Base-by-base conservation (phyloP, 2,113 vertebrate species). In the Peucedramus taeniatus region DNA sequence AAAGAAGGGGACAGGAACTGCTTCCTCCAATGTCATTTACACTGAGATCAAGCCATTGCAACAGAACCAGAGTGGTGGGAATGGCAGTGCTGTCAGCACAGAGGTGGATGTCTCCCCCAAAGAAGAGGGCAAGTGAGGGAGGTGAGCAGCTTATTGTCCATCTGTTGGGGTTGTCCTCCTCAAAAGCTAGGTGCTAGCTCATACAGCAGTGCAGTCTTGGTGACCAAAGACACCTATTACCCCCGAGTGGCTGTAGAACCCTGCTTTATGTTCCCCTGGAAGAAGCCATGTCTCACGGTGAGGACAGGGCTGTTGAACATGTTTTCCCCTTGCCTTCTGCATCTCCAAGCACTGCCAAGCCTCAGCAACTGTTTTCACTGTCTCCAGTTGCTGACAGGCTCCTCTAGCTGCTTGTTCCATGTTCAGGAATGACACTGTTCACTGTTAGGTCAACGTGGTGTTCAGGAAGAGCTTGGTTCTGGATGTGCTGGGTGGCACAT, bases 231-330 rank as follows among this genome's bases (percentile, higher is more conserved):
- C 49, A 80, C 35, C 44, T 45, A 3, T 64, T 65, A n/a, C 23
- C 30, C 27, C 13, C 1, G 2, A 15, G 30, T n/a, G 45, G 79
- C 87, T 65, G 60, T 30, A 42, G 53, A 77, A 3, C 59, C 70
- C 33, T 81, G 75, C 69, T 81, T 50, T 90, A 16, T 3, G 5
- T 68, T 85, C 26, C 15, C 26, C 17, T 51, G 60, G 50, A 82
- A 74, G 70, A 90, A 64, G 33, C 49, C 33, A 17, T 13, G 33
- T 70, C 30, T 51, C 1, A 3, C 0, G 0, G 24, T 27, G 24
- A 71, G 68, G 54, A 69, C 40, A 74, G 33, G 35, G 23, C 79
- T 94, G 45, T 93, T 82, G 35, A 71, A 47, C 3, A 0, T 0
- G 0, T 77, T 68, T 57, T 59, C 14, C 44, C 26, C 15, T 49